Conservation (phyloP, 2,888 invertebrate genomes). For the Heliconius aoede region DNA sequence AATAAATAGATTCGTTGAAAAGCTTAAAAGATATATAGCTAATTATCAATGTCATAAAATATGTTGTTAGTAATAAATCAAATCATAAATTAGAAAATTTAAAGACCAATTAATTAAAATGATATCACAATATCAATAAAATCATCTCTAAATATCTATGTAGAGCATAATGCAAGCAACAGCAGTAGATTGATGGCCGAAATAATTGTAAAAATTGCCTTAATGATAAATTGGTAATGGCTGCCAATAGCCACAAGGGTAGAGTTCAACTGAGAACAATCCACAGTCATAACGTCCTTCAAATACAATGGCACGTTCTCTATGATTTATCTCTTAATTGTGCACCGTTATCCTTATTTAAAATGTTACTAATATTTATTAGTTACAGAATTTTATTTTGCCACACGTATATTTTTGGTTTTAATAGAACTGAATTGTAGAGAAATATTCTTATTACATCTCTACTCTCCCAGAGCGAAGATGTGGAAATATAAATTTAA, state of each 20-base stretch:
- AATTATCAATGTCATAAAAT: neutral
- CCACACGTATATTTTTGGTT: constrained; percentile 12
- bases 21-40: neutral
- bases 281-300: constrained; percentile 80
- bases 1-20: neutral
- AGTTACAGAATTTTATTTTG: constrained; percentile 59
- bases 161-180: constrained; percentile 63
- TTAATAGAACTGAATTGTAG: neutral
- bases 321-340: constrained; percentile 83
- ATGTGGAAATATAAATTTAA: too few relatives aligned
- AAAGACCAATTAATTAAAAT: neutral
- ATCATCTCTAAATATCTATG: constrained; percentile 33
- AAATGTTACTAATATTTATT: constrained; percentile 66
- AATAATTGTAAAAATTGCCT: constrained; percentile 83
- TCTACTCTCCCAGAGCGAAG: too few relatives aligned
- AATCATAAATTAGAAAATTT: neutral
- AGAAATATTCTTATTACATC: neutral
- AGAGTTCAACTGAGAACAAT: constrained; percentile 71
- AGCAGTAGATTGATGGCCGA: constrained; percentile 66
- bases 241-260: constrained; percentile 77
- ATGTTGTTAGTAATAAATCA: neutral
- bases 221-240: constrained; percentile 84
- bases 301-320: constrained; percentile 71
- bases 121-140: neutral
- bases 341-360: constrained; percentile 66